Evolutionary conservation across 2,888 invertebrate genomes (phyloP).

Genomic region (Phortica okadai): DNA sequence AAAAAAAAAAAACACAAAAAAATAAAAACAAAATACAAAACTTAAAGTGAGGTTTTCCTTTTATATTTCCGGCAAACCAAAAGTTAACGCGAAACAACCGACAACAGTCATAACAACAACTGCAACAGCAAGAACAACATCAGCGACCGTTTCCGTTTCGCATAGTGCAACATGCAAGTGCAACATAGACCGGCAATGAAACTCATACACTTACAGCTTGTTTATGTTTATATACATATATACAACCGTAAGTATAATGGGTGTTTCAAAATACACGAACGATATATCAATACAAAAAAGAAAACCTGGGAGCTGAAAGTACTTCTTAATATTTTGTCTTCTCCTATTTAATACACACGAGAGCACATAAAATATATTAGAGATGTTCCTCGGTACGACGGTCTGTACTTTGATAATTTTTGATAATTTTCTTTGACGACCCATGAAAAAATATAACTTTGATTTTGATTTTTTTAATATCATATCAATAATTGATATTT

Average conservation of each 20-base stretch:
- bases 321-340: too few species aligned
- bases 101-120: slow-evolving; percentile 8
- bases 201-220: slow-evolving; percentile 19
- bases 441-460: too few species aligned
- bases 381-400: too few species aligned
- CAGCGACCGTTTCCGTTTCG: slow-evolving; percentile 47
- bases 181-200: slow-evolving; percentile 32
- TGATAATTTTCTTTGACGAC: too few species aligned
- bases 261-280: background rate
- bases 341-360: too few species aligned
- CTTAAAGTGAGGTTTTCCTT: slow-evolving; percentile 45
- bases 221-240: slow-evolving; percentile 36
- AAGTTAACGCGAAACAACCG: slow-evolving; percentile 36
- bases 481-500: too few species aligned
- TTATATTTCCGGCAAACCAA: slow-evolving; percentile 40
- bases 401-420: too few species aligned
- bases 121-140: slow-evolving; percentile 40
- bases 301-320: too few species aligned
- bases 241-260: background rate
- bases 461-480: too few species aligned
- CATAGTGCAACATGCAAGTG: slow-evolving; percentile 44
- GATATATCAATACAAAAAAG: slow-evolving; percentile 5
- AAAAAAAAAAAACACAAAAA: slow-evolving; percentile 9
- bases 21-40: slow-evolving; percentile 18
- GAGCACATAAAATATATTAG: too few species aligned